Conservation (phyloP, 1,140 invertebrate species). For the Solen grandis region DNA sequence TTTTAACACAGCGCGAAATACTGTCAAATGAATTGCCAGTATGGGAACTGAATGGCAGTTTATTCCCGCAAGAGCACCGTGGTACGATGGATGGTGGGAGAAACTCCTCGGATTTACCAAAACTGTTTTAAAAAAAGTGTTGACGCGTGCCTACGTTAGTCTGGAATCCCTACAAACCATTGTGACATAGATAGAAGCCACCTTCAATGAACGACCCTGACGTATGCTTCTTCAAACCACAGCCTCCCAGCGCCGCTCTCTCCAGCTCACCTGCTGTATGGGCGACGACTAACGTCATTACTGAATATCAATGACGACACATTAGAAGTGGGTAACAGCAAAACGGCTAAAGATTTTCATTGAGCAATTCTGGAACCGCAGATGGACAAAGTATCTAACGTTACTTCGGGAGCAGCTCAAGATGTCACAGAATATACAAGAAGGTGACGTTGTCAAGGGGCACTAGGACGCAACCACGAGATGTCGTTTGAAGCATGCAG, state of each 20-base stretch:
- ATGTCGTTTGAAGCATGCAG: not conserved
- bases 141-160: slow-evolving; percentile 55
- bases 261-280: slow-evolving; percentile 25
- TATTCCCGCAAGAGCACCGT: slow-evolving; percentile 21
- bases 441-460: slow-evolving; percentile 31
- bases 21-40: no score
- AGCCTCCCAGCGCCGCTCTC: slow-evolving; percentile 1
- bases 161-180: slow-evolving; percentile 63
- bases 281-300: slow-evolving; percentile 9
- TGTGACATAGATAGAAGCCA: slow-evolving; percentile 58
- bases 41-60: slow-evolving; percentile 24
- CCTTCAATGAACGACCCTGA: slow-evolving; percentile 26
- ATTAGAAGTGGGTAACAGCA: no score
- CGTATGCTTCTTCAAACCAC: slow-evolving; percentile 13
- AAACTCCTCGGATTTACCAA: slow-evolving; percentile 15
- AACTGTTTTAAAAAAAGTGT: slow-evolving; percentile 9
- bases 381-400: slow-evolving; percentile 36
- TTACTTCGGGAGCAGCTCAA: slow-evolving; percentile 24
- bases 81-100: slow-evolving; percentile 35
- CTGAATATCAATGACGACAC: no score
- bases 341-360: no score
- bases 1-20: no score
- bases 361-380: no score
- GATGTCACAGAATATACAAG: not conserved
- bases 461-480: slow-evolving; percentile 3